Evolutionary conservation across 2,888 invertebrate species (phyloP).

Genomic region (Diogma glabrata): DNA sequence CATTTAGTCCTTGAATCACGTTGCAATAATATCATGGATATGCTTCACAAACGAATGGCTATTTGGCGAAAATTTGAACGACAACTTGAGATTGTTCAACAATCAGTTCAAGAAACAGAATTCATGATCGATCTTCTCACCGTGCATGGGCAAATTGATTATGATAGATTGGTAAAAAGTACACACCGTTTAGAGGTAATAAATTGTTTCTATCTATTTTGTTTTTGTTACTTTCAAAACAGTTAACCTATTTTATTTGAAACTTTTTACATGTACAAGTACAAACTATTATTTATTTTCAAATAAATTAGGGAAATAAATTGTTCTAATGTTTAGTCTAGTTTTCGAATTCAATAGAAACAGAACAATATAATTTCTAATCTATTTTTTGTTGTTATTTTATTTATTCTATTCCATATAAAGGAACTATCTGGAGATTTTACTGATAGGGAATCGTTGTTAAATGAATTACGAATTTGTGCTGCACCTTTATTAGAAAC

Average conservation of each 20-base stretch:
- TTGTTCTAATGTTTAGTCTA: too few relatives aligned
- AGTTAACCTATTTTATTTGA: too few relatives aligned
- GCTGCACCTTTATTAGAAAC: slow-evolving; percentile 60
- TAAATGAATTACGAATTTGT: slow-evolving; percentile 56
- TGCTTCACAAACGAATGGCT: slow-evolving; percentile 51
- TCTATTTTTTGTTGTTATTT: slow-evolving; percentile 11
- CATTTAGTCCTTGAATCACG: slow-evolving; percentile 61
- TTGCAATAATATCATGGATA: slow-evolving; percentile 52
- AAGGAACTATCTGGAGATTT: slow-evolving; percentile 69
- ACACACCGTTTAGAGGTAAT: slow-evolving; percentile 74
- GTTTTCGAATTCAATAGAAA: too few relatives aligned
- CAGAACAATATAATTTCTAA: neutral
- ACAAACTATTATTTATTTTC: too few relatives aligned
- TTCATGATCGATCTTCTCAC: slow-evolving; percentile 79
- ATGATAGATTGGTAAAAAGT: slow-evolving; percentile 67
- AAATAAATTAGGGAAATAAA: too few relatives aligned
- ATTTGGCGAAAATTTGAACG: slow-evolving; percentile 69
- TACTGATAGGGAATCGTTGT: slow-evolving; percentile 57
- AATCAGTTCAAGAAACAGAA: slow-evolving; percentile 73
- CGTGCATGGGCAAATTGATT: slow-evolving; percentile 75
- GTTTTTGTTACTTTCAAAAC: too few relatives aligned
- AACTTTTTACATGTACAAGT: too few relatives aligned
- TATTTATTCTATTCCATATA: slow-evolving; percentile 9
- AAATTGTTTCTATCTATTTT: slow-evolving; percentile 8
- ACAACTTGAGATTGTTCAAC: slow-evolving; percentile 66